Conservation (phyloP, 2,888 invertebrate species). For the Drosophila pegasa region DNA sequence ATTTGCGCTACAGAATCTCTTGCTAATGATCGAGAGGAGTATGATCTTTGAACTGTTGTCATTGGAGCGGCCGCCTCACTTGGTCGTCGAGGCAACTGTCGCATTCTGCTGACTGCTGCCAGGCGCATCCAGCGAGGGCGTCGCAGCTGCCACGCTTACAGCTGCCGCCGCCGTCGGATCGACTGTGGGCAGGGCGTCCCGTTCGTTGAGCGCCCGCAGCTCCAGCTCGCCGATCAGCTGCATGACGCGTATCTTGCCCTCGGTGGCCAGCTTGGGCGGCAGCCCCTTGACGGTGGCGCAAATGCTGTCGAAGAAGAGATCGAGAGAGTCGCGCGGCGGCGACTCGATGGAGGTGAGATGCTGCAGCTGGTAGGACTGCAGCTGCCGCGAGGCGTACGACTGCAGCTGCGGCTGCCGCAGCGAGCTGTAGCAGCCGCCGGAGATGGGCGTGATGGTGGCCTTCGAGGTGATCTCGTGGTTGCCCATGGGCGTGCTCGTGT, state of each 20-base stretch:
- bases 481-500: slow-evolving; percentile 11
- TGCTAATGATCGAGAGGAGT: slow-evolving; percentile 23
- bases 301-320: slow-evolving; percentile 75
- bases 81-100: slow-evolving; percentile 75
- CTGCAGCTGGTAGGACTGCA: slow-evolving; percentile 59
- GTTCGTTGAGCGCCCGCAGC: slow-evolving; percentile 64
- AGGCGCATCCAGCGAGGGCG: slow-evolving; percentile 38
- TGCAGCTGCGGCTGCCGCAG: slow-evolving; percentile 35
- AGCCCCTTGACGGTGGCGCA: slow-evolving; percentile 69
- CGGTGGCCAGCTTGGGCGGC: slow-evolving; percentile 72
- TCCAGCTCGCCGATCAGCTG: slow-evolving; percentile 70
- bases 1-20: slow-evolving; percentile 29
- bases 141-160: background rate
- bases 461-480: slow-evolving; percentile 66
- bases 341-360: slow-evolving; percentile 33
- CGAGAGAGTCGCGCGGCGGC: slow-evolving; percentile 62
- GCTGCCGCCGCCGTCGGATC: background rate
- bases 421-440: slow-evolving; percentile 41
- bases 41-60: slow-evolving; percentile 46
- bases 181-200: slow-evolving; percentile 39
- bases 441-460: slow-evolving; percentile 74
- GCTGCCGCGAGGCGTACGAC: slow-evolving; percentile 43
- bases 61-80: slow-evolving; percentile 41
- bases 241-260: slow-evolving; percentile 75
- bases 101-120: slow-evolving; percentile 70